Base-by-base conservation (phyloP, 2,888 invertebrate genomes). In the Ochropacha duplaris region DNA sequence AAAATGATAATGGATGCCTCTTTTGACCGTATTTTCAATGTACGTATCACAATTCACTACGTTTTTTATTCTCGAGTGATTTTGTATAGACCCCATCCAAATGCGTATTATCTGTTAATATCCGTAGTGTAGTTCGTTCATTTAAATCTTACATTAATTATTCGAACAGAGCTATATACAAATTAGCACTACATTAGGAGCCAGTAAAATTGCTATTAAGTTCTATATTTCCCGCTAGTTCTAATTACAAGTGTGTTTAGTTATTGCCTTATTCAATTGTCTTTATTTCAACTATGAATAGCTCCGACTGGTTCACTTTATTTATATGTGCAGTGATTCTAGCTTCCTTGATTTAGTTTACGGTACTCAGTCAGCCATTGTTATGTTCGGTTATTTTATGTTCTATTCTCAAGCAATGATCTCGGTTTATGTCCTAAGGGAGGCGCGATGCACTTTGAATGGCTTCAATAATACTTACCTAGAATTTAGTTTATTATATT, bases 281-380 rank as follows among this genome's bases (percentile, higher is more conserved):
- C 66, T 59, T 52, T 54, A 57, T 50, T 59, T 60, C 52, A 55
- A 55, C 54, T 56, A 55, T 57, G 49, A 62, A 65, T 61, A 54
- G 59, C 28, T 26, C 16, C 22, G 4, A 31, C 12, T 49, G 22
- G 44, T 26, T 55, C 52, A 49, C 28, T 61, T 58, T 54, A 58
- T 61, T 57, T 65, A 60, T 57, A 59, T 65, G 51, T 49, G 31
- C 59, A 55, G 50, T 52, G 55, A 61, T 59, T 60, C 57, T 50
- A 50, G 60, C 62, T 65, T 65, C 65, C 63, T 67, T 65, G 69
- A 72, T 72, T 67, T 65, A 60, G 62, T 71, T 76, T 72, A 68
- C 65, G 70, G 65, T 72, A 65, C 64, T 60, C 56, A 55, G 54
- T 19, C 49, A 49, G 28, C 52, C 49, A 36, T 26, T 50, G 68